Conservation (phyloP, 2,113 vertebrate genomes). For the Elephas maximus region DNA sequence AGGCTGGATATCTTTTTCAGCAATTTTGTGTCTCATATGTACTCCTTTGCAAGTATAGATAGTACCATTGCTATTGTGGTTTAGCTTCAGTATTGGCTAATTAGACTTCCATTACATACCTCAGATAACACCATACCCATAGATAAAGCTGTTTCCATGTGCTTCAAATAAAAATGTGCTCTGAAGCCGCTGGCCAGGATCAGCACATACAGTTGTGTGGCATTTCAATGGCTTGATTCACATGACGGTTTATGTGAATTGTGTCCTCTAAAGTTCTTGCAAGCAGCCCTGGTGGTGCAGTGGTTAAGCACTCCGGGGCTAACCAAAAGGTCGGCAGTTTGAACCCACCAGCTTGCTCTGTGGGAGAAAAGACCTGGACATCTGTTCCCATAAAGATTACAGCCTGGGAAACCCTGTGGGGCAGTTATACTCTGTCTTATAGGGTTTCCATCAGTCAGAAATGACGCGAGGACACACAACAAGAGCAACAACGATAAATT, state of each 20-base stretch:
- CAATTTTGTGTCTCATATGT: neutral
- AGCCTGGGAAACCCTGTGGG: no score
- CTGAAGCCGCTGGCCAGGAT: neutral
- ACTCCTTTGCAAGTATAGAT: neutral
- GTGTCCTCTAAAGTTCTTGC: neutral
- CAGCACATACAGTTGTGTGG: neutral
- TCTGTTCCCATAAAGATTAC: no score
- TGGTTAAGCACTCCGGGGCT: no score
- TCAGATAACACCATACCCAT: neutral
- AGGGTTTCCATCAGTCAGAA: no score
- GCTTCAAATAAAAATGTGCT: slow-evolving; percentile 7
- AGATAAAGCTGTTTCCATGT: neutral
- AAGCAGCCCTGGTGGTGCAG: no score
- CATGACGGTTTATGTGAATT: neutral
- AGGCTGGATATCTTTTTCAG: neutral
- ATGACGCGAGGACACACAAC: no score
- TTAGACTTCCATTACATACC: neutral
- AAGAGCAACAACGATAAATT: no score
- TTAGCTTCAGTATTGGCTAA: neutral
- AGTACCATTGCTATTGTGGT: neutral
- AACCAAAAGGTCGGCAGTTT: no score
- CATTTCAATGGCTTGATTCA: neutral
- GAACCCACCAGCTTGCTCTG: no score
- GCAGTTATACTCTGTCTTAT: no score
- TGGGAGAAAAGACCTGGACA: no score